These are phyloP conservation scores for Drosophila yakuba DNA, from an alignment of 1,140 invertebrate species.

Conservation along the genomic window DNA sequence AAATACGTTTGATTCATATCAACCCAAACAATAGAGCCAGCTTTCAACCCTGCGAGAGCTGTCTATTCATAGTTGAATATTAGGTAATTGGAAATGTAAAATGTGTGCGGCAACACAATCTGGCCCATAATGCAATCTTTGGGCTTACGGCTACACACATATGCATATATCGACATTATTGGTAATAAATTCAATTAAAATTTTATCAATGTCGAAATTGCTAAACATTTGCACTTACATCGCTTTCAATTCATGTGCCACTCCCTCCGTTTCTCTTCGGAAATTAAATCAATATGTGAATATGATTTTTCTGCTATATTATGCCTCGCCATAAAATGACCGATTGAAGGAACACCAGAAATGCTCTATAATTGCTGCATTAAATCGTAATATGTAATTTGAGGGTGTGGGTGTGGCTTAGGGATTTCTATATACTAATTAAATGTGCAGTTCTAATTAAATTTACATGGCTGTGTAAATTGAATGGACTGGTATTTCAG, in stretches of 20 bases:
- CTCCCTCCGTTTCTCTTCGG: slow-evolving; percentile 23
- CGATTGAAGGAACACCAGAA: slow-evolving; percentile 14
- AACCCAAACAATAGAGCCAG: neutral
- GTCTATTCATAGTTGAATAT: neutral
- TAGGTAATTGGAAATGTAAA: slow-evolving; percentile 56
- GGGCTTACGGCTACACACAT: slow-evolving; percentile 15
- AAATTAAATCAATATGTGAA: slow-evolving; percentile 67
- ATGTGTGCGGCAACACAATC: slow-evolving; percentile 26
- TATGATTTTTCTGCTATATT: slow-evolving; percentile 41
- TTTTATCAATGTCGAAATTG: slow-evolving; percentile 43
- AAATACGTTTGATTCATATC: neutral
- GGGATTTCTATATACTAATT: slow-evolving; percentile 57
- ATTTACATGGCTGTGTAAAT: slow-evolving; percentile 65
- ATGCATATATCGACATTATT: slow-evolving; percentile 8
- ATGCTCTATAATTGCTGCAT: slow-evolving; percentile 46
- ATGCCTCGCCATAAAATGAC: slow-evolving; percentile 19
- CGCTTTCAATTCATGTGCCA: slow-evolving; percentile 9
- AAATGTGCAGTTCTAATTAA: slow-evolving; percentile 77
- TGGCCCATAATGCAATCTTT: slow-evolving; percentile 19
- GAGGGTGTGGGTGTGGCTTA: slow-evolving; percentile 11
- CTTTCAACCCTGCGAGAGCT: neutral
- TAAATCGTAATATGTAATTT: slow-evolving; percentile 49
- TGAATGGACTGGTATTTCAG: slow-evolving; percentile 12
- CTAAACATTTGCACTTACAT: slow-evolving; percentile 13
- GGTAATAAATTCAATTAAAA: slow-evolving; percentile 56